These are phyloP conservation scores for Tipula vernalis DNA, from an alignment of 2,888 invertebrate species.

Conservation along the genomic window DNA sequence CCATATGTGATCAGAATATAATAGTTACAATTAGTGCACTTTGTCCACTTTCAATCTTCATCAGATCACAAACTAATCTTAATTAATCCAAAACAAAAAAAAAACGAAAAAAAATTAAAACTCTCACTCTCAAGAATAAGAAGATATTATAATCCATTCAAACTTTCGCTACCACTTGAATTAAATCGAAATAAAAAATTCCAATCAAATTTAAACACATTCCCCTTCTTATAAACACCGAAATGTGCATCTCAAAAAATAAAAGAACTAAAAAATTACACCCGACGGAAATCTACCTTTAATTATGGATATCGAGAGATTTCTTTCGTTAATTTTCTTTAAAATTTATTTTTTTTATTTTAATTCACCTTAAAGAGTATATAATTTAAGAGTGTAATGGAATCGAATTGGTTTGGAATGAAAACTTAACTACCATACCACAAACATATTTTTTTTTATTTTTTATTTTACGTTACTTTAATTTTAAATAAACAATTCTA, in stretches of 20 bases:
- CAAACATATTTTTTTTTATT: neutral
- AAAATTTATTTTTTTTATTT: neutral
- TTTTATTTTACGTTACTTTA: neutral
- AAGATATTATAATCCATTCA: neutral
- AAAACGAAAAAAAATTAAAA: too few relatives aligned
- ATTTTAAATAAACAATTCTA: constrained; percentile 4
- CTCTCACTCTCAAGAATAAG: neutral
- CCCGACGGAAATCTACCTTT: constrained; percentile 4
- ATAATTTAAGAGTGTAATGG: neutral
- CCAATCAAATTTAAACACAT: neutral
- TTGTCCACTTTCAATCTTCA: neutral
- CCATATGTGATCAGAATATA: neutral
- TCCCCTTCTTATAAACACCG: neutral
- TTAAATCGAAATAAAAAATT: neutral
- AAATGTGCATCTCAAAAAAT: neutral
- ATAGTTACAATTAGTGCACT: neutral
- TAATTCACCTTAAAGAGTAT: neutral
- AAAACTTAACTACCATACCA: neutral
- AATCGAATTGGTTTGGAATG: neutral
- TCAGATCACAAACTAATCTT: neutral
- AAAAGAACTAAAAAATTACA: neutral
- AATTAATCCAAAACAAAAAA: neutral
- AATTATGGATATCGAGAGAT: neutral
- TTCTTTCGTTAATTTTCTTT: neutral
- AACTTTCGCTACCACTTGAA: neutral